phyloP scores from a whole-genome alignment of 2,888 invertebrate species.

The Neoscelio sp. region DNA sequence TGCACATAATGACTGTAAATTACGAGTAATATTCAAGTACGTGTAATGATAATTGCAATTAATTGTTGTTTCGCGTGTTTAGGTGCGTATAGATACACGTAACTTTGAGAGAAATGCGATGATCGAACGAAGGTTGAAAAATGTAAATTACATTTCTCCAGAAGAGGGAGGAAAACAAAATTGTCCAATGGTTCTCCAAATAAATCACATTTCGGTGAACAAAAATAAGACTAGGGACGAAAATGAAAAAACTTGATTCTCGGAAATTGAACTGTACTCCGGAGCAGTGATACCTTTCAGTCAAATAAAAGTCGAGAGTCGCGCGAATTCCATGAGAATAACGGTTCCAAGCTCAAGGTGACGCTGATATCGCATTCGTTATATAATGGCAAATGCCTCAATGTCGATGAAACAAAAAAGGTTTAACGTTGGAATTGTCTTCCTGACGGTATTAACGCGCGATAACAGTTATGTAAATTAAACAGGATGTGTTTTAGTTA shows the following conservation, averaged over 20 bases:
- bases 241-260: conserved; percentile 9
- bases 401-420: conserved; percentile 63
- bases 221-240: no score
- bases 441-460: conserved; percentile 48
- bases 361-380: conserved; percentile 60
- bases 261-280: neutral
- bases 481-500: conserved; percentile 46
- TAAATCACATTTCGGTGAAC: no score
- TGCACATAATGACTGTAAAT: conserved; percentile 61
- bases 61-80: conserved; percentile 56
- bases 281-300: conserved; percentile 7
- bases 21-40: conserved; percentile 53
- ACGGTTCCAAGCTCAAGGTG: conserved; percentile 58
- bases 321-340: conserved; percentile 51
- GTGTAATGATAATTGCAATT: conserved; percentile 61
- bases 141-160: conserved; percentile 22
- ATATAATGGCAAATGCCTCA: conserved; percentile 62
- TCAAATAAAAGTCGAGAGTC: conserved; percentile 24
- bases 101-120: conserved; percentile 43
- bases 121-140: conserved; percentile 34
- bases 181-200: no score
- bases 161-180: no score
- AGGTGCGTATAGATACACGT: conserved; percentile 28
- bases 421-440: conserved; percentile 52
- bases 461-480: conserved; percentile 64